Evolutionary conservation across 2,113 vertebrate species (phyloP).

Genomic region (Collichthys lucidus): DNA sequence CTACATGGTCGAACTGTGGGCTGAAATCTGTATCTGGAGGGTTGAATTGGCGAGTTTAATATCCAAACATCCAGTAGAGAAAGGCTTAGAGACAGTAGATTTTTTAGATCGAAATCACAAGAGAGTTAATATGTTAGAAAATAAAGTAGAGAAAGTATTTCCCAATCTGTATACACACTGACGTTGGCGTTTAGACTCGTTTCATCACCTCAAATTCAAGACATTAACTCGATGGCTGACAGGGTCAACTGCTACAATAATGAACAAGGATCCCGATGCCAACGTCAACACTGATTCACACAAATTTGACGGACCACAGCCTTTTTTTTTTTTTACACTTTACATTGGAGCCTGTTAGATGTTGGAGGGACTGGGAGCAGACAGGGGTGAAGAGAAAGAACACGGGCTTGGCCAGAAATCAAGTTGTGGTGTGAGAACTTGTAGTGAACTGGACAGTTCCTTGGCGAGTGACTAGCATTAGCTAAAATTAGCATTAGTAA

Average conservation of each 20-base stretch:
- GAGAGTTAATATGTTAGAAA: not conserved
- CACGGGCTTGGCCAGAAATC: not conserved
- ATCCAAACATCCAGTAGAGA: not conserved
- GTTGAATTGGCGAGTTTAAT: not conserved
- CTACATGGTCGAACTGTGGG: not conserved
- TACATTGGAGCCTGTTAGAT: constrained; percentile 23
- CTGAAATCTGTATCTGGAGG: not conserved
- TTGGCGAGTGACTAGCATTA: constrained; percentile 25
- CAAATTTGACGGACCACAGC: constrained; percentile 18
- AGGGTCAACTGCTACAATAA: constrained; percentile 1
- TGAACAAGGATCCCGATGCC: not conserved
- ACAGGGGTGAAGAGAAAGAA: constrained; percentile 23
- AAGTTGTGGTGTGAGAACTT: constrained; percentile 33
- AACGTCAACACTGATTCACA: constrained; percentile 18
- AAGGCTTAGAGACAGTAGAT: not conserved
- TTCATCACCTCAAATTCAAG: not conserved
- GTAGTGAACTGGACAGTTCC: constrained; percentile 34
- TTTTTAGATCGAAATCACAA: not conserved
- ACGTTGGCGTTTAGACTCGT: no score
- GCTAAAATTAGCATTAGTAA: constrained; percentile 30
- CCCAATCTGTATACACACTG: not conserved
- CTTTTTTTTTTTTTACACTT: not conserved
- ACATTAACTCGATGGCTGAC: not conserved
- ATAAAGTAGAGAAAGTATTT: not conserved
- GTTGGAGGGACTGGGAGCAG: constrained; percentile 30